phyloP scores from a whole-genome alignment of 2,113 vertebrate genomes.

The Takifugu flavidus region DNA sequence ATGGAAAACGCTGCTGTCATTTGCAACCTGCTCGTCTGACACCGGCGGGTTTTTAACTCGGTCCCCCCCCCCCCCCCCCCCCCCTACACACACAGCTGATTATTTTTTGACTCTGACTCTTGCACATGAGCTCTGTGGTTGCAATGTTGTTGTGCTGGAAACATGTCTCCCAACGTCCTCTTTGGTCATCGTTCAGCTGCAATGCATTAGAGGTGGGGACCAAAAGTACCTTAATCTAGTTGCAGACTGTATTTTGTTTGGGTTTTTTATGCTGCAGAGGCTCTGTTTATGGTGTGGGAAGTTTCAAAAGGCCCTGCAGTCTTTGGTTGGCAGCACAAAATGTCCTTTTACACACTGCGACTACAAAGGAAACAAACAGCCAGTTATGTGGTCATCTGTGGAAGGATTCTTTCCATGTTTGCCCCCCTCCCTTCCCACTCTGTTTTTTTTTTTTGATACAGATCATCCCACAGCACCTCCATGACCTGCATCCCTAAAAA shows the following conservation, averaged over 20 bases:
- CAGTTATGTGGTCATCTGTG: slow-evolving; percentile 18
- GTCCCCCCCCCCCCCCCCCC: neutral
- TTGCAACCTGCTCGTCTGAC: slow-evolving; percentile 4
- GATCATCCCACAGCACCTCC: slow-evolving; percentile 28
- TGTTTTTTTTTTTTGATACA: slow-evolving; percentile 23
- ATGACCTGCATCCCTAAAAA: slow-evolving; percentile 47
- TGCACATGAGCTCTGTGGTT: slow-evolving; percentile 35
- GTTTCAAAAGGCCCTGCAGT: slow-evolving; percentile 3
- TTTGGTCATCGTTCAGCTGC: too few species aligned
- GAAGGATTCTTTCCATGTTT: slow-evolving; percentile 15
- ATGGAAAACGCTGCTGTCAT: slow-evolving; percentile 43
- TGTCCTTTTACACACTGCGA: slow-evolving; percentile 18
- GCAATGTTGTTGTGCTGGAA: slow-evolving; percentile 30
- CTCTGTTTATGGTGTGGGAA: slow-evolving; percentile 20
- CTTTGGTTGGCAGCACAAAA: slow-evolving; percentile 11
- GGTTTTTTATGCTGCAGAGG: too few species aligned
- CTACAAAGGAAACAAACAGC: slow-evolving; percentile 31
- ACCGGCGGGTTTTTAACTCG: slow-evolving; percentile 40
- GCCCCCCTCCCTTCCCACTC: neutral
- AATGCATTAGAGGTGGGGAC: too few species aligned
- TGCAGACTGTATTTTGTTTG: too few species aligned
- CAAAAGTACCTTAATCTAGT: too few species aligned
- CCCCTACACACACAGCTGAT: too few species aligned
- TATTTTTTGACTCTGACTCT: too few species aligned
- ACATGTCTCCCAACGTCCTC: too few species aligned